Percentiles rank a stretch among this genome's conserved stretches.
Conservation (phyloP, 2,113 vertebrate genomes). For the Perccottus glenii region DNA sequence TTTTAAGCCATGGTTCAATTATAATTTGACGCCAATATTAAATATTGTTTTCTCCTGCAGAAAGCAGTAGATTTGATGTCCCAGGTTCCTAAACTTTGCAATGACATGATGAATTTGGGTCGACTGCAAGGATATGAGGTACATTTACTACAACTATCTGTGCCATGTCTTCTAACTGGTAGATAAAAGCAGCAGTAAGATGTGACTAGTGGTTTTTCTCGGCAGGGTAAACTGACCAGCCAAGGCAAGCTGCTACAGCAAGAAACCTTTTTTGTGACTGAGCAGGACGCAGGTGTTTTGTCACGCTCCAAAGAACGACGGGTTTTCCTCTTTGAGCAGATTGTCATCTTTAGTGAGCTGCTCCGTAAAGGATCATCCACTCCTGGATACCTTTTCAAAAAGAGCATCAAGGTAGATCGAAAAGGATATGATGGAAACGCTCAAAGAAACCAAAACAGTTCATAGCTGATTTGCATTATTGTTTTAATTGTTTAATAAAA, state of each 20-base stretch:
- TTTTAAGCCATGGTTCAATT: not conserved
- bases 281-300: constrained; percentile 91
- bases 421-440: not conserved
- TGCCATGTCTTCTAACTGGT: not conserved
- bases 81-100: constrained; percentile 98
- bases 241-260: constrained; percentile 98
- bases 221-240: constrained; percentile 91
- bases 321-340: constrained; percentile 98
- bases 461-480: no score
- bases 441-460: no score
- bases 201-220: not conserved
- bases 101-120: constrained; percentile 99
- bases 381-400: constrained; percentile 95
- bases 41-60: constrained; percentile 54
- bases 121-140: constrained; percentile 98
- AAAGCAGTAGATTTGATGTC: constrained; percentile 94
- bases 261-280: constrained; percentile 95
- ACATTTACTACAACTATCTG: not conserved
- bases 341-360: constrained; percentile 98
- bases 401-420: constrained; percentile 89
- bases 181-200: no score
- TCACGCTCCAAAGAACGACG: constrained; percentile 94
- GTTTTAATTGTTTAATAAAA: no score
- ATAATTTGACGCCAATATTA: not conserved
- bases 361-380: constrained; percentile 96